Base-by-base conservation (phyloP, 1,140 invertebrate species). In the Matsumurasca onukii region DNA sequence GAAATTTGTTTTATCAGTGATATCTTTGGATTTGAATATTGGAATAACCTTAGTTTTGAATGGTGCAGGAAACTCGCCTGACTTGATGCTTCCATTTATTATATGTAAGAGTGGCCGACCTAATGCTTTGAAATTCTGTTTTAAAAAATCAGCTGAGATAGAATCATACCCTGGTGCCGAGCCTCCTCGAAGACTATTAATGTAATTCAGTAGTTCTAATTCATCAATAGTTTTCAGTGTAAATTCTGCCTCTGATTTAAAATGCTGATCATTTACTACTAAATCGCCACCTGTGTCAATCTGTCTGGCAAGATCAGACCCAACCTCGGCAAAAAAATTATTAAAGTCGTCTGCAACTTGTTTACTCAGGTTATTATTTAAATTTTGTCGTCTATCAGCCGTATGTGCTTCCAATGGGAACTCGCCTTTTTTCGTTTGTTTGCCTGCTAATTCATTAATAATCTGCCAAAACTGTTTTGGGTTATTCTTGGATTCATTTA, bases 1-100 rank as follows among this genome's bases (percentile, higher is more conserved):
- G 39, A 1, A 64, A 24, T 64, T 64, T 2, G 24, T n/a, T 20
- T 17, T 64, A 27, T 17, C 29, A 13, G 61, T 5, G 17, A 64
- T 64, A 31, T 64, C 30, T 20, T 31, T 45, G 2, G 61, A 31
- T 64, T 64, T 64, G 17, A 5, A 64, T 17, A 64, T 13, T 3
- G 29, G 61, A 64, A 64, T 17, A 17, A 64, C 61, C 20, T 64
- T 64, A 5, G 61, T 17, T 64, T 64, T 64, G 61, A 64, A 64
- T 17, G 61, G 12, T 27, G 30, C 61, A 31, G 61, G 24, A 31
- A 64, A 29, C 24, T 12, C 30, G 2, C 61, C 61, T 1, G 61
- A 64, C 20, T 22, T 31, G 15, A 64, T 29, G 61, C 61, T 64
- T 24, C 30, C 17, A 24, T 64, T 64, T 5, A 51, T 20, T 5